These are phyloP conservation scores for Sebastes cheni DNA, from an alignment of 2,797 vertebrate species.

Conservation along the genomic window DNA sequence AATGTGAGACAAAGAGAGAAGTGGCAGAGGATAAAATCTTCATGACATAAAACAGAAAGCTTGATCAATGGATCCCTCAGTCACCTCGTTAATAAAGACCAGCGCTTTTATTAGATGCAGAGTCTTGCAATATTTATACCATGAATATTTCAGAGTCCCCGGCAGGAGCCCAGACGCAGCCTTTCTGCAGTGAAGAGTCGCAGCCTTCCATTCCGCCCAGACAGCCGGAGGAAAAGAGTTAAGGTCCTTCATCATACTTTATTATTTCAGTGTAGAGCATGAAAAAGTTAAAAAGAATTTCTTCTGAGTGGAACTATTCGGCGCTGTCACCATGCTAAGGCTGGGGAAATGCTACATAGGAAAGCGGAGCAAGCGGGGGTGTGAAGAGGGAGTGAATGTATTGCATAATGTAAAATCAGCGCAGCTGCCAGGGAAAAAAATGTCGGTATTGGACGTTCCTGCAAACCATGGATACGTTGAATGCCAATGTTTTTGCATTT, in stretches of 20 bases:
- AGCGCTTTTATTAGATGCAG: slow-evolving; percentile 81
- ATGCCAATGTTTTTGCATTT: neutral
- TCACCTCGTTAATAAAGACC: slow-evolving; percentile 83
- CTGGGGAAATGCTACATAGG: neutral
- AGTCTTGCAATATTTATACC: slow-evolving; percentile 82
- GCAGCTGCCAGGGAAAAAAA: neutral
- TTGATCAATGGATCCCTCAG: slow-evolving; percentile 82
- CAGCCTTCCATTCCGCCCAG: slow-evolving; percentile 46
- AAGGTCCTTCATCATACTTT: slow-evolving; percentile 55
- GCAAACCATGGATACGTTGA: neutral
- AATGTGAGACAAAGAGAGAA: slow-evolving; percentile 51
- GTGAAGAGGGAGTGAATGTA: neutral
- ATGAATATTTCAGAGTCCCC: slow-evolving; percentile 82
- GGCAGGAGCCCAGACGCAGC: slow-evolving; percentile 63
- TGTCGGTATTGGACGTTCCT: neutral
- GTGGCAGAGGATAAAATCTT: slow-evolving; percentile 55
- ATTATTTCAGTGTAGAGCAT: slow-evolving; percentile 29
- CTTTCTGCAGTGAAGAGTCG: slow-evolving; percentile 46
- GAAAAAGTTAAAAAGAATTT: slow-evolving; percentile 31
- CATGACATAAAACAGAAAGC: slow-evolving; percentile 80
- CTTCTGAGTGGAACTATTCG: slow-evolving; percentile 4
- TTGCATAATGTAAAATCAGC: neutral
- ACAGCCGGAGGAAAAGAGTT: slow-evolving; percentile 42
- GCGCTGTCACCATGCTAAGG: neutral
- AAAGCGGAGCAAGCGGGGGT: too few relatives aligned